phyloP scores from a whole-genome alignment of 2,888 invertebrate species.

The Ditula angustiorana region DNA sequence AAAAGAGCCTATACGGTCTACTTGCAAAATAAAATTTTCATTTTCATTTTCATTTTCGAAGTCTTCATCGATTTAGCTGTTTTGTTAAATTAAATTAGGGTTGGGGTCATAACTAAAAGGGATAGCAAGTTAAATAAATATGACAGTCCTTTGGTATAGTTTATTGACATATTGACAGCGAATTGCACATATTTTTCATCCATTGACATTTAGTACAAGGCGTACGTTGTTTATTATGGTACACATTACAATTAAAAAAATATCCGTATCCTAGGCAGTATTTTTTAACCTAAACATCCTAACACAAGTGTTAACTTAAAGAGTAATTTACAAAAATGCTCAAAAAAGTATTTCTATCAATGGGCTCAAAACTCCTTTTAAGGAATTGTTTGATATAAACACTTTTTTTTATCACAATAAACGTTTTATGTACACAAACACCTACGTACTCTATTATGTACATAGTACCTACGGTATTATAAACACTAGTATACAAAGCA shows the following conservation, averaged over 20 bases:
- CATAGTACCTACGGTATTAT: conserved; percentile 38
- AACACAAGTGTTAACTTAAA: conserved; percentile 10
- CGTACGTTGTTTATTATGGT: conserved; percentile 45
- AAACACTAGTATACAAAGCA: conserved; percentile 15
- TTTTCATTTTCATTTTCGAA: no score
- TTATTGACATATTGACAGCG: conserved; percentile 70
- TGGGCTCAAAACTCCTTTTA: conserved; percentile 73
- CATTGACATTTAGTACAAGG: conserved; percentile 71
- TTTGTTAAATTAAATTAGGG: neutral
- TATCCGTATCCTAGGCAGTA: conserved; percentile 41
- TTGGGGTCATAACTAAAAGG: neutral
- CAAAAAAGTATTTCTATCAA: conserved; percentile 75
- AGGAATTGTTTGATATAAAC: conserved; percentile 69
- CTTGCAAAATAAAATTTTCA: no score
- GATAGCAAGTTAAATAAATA: conserved; percentile 14
- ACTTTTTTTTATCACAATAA: conserved; percentile 60
- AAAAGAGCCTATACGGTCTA: no score
- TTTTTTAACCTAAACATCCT: conserved; percentile 24
- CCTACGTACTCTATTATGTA: conserved; percentile 40
- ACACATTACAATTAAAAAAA: conserved; percentile 51
- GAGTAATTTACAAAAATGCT: conserved; percentile 28
- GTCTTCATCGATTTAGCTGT: neutral
- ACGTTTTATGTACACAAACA: conserved; percentile 48
- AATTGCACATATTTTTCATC: conserved; percentile 70
- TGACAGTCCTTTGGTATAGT: conserved; percentile 61